Base-by-base conservation (phyloP, 2,888 invertebrate genomes). In the Dusona sp. region DNA sequence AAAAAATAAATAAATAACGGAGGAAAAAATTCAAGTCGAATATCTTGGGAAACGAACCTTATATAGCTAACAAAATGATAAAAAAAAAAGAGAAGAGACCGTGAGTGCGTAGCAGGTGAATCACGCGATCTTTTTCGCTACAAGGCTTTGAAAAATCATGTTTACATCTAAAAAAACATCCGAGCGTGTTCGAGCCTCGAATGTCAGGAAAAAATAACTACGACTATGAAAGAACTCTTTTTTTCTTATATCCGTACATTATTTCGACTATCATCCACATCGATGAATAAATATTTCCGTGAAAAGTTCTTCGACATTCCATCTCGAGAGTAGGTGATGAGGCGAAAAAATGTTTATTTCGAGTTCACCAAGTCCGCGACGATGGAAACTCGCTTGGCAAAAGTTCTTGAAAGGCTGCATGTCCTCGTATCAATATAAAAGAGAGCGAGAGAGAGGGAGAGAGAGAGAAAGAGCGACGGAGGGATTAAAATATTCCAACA, bases 81-180 rank as follows among this genome's bases (percentile, higher is more conserved):
- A 54, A n/a, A 54, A 36, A 22, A 42, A 68, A 0, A 33, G 22
- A 9, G 19, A 61, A 74, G 45, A 36, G 13, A 70, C n/a, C 64
- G 29, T 77, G 19, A 42, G n/a, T 38, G 9, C 79, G 75, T 61
- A n/a, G 80, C 84, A 81, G 84, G 80, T 85, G 84, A 81, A 73
- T 73, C 77, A 81, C 81, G 81, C 85, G 54, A 81, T 78, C 29
- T 67, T 54, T 54, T 25, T 64, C 38, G 38, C 72, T 13, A 29
- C 22, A 22, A 42, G 9, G 61, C 74, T 61, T 25, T n/a, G 61
- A 61, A 61, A 74, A 61, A 61, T 61, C 57, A 9, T 42, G 51
- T 19, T 70, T 54, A 65, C 65, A n/a, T 73, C 51, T n/a, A 36
- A 33, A 75, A 75, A 65, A 67, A n/a, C 36, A 22, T n/a, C 33